Percentiles rank a stretch among this genome's conserved stretches.
Evolutionary conservation across 2,888 invertebrate genomes (phyloP).

Genomic region (Metalampra italica): DNA sequence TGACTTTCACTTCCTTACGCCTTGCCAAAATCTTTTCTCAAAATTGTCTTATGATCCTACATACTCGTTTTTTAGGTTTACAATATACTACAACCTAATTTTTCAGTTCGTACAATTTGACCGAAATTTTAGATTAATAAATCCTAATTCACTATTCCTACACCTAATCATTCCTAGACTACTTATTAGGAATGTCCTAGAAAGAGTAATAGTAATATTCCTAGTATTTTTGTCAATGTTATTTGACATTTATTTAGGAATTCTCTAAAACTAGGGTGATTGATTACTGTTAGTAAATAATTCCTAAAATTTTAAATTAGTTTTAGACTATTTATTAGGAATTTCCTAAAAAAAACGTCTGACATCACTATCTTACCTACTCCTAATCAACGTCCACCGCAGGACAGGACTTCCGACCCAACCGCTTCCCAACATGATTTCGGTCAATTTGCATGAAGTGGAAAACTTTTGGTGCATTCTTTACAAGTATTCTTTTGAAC

Average conservation of each 20-base stretch:
- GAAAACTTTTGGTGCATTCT: conserved; percentile 37
- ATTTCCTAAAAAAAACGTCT: no score
- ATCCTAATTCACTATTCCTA: no score
- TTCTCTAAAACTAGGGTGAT: neutral
- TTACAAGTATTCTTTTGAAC: conserved; percentile 27
- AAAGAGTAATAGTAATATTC: no score
- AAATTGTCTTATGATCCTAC: neutral
- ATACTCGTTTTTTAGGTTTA: neutral
- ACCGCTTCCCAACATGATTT: neutral
- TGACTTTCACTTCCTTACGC: conserved; percentile 23
- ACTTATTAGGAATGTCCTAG: no score
- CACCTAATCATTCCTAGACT: no score
- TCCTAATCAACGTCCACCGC: no score
- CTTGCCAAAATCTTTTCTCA: conserved; percentile 55
- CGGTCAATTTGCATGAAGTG: neutral
- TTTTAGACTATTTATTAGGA: no score
- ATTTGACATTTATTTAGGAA: neutral
- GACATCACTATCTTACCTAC: no score
- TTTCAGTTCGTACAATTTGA: conserved; percentile 17
- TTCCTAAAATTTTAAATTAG: no score
- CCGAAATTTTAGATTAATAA: conserved; percentile 7
- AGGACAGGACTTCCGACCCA: no score
- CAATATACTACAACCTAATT: conserved; percentile 16
- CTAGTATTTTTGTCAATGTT: no score
- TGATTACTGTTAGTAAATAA: no score